Conservation (phyloP, 2,888 invertebrate genomes). For the Caenorhabditis zanzibari region DNA sequence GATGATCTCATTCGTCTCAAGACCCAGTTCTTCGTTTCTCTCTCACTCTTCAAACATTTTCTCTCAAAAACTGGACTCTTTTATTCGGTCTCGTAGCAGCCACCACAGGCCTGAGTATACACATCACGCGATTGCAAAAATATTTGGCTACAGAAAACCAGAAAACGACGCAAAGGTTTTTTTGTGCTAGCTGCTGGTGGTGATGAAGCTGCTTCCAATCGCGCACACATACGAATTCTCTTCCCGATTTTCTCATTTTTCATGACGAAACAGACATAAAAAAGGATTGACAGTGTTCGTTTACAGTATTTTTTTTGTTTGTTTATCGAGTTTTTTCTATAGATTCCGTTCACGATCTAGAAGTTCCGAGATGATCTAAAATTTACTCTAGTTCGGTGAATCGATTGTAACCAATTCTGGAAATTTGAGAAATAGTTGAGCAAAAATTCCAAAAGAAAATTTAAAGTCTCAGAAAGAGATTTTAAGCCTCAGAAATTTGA, state of each 20-base stretch:
- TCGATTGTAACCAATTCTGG: too few species aligned
- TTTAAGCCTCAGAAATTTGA: too few species aligned
- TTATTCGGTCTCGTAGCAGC: constrained; percentile 36
- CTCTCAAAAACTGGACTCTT: constrained; percentile 58
- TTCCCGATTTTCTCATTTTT: constrained; percentile 10
- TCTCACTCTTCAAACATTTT: constrained; percentile 56
- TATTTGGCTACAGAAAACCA: constrained; percentile 61
- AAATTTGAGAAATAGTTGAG: too few species aligned
- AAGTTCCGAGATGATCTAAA: background rate
- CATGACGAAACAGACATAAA: constrained; percentile 33
- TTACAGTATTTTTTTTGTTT: constrained; percentile 33
- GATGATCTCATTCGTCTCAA: constrained; percentile 51
- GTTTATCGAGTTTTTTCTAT: constrained; percentile 21
- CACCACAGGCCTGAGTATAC: constrained; percentile 56
- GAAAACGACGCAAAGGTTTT: constrained; percentile 47
- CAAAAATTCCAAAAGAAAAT: too few species aligned
- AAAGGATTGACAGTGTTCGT: constrained; percentile 13
- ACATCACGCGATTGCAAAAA: constrained; percentile 62
- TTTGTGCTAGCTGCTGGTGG: constrained; percentile 34
- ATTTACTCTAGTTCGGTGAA: too few species aligned
- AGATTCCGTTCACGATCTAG: background rate
- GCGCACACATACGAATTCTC: constrained; percentile 28
- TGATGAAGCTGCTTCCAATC: constrained; percentile 38
- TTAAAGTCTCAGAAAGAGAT: too few species aligned
- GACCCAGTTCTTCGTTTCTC: constrained; percentile 33